Evolutionary conservation across 2,797 vertebrate genomes (phyloP), one percentile per base, ranked within the genome.

Genomic region (Acanthornis magna): DNA sequence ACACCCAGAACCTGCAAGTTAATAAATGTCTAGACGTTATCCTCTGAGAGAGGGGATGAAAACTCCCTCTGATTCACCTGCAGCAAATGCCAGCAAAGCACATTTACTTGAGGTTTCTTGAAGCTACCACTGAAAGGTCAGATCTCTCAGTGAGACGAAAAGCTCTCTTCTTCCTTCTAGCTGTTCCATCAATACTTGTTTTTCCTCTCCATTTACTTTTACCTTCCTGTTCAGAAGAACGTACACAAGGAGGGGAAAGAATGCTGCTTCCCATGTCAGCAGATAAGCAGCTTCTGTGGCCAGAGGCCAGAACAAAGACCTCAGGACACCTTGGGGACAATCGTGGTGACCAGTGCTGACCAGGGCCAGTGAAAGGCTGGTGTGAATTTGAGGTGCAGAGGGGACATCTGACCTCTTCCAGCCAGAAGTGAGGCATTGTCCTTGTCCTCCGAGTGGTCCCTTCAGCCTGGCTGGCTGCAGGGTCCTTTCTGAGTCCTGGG

Each of bases 171-270:
- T 92, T 62, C 80, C 74, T 95, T 80, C 79, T 81, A 91, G 90
- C 89, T 92, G 36, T 93, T 95, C 86, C 93, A 90, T 96, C 94
- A 92, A 88, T 94, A 88, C 77, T 87, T 93, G 47, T 66, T 96
- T 95, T 96, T 94, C 88, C 61, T 96, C 85, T 85, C 85, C 66
- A 85, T 96, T 96, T 96, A 85, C 89, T 95, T 95, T 94, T 92
- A 82, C 74, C 25, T 79, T 80, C 67, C 51, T 72, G 27, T 67
- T 92, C 88, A 82, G 60, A 74, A 91, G 86, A 85, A 43, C 3
- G 29, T 57, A 57, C 34, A 53, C 27, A 66, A 83, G 79, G 26
- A 65, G 36, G 26, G 32, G 13, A 2, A 50, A 70, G 42, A 66
- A 68, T 43, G 25, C 53, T 43, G 17, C 30, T 85, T 89, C 29